Percentiles rank a stretch among this genome's conserved stretches.
phyloP scores from a whole-genome alignment of 2,888 invertebrate genomes.

The Galerucella nymphaeae region DNA sequence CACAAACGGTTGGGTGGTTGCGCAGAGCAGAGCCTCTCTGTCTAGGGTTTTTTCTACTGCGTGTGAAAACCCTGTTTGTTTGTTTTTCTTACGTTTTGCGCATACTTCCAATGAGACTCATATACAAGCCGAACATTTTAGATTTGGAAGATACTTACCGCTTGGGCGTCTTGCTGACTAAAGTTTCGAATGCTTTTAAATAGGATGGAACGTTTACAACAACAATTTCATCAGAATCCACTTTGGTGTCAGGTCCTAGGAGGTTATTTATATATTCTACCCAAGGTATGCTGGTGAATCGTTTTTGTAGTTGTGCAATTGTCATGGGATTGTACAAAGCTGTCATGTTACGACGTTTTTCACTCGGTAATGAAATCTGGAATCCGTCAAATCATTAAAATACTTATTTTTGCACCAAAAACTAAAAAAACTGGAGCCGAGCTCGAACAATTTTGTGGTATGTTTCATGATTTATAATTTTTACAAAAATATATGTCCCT shows the following conservation, averaged over 20 bases:
- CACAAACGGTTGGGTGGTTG: too few species aligned
- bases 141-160: too few species aligned
- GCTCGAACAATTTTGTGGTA: not conserved
- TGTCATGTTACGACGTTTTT: constrained; percentile 90
- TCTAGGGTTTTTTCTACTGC: too few species aligned
- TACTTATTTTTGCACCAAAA: not conserved
- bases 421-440: too few species aligned
- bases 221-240: constrained; percentile 78
- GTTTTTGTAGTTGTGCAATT: constrained; percentile 77
- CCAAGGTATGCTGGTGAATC: constrained; percentile 85
- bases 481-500: too few species aligned
- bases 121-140: too few species aligned
- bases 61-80: too few species aligned
- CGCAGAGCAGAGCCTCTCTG: too few species aligned
- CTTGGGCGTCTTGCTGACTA: constrained; percentile 69
- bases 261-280: constrained; percentile 85
- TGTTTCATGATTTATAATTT: too few species aligned
- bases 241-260: constrained; percentile 72
- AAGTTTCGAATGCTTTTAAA: constrained; percentile 76
- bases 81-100: too few species aligned
- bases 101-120: too few species aligned
- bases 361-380: constrained; percentile 86
- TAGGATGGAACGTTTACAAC: constrained; percentile 89
- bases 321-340: constrained; percentile 93
- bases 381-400: constrained; percentile 17